A percentile compares a stretch with the other conserved stretches of the same genome.
These are phyloP conservation scores for Clytia hemisphaerica DNA, from an alignment of 30 jellyfish, hydroid and myxozoan genomes.

Conservation along the genomic window DNA sequence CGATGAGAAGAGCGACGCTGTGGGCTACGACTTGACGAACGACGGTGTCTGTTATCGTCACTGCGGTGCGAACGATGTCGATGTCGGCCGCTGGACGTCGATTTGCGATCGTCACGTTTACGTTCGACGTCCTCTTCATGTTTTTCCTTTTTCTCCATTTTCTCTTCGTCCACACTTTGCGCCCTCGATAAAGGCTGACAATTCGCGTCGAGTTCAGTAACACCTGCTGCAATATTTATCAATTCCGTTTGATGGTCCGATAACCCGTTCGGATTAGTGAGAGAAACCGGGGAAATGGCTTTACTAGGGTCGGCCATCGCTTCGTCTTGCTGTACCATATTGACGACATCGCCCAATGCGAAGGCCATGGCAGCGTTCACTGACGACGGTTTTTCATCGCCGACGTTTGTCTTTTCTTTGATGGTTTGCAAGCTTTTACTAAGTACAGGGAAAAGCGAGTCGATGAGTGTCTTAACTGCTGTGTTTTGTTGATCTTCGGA, in stretches of 20 bases:
- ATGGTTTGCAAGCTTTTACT: constrained; percentile 42
- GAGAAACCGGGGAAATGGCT: constrained; percentile 23
- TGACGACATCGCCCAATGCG: constrained; percentile 23
- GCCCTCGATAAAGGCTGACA: too few relatives aligned
- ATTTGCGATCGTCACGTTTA: constrained; percentile 19
- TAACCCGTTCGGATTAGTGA: constrained; percentile 27
- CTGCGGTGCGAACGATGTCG: too few relatives aligned
- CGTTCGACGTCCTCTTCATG: constrained; percentile 9
- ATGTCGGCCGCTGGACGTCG: too few relatives aligned
- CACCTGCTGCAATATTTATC: constrained; percentile 33
- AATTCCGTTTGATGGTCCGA: constrained; percentile 36
- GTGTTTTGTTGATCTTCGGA: too few relatives aligned
- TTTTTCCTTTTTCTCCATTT: constrained; percentile 24
- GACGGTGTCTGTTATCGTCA: too few relatives aligned
- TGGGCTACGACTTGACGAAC: constrained; percentile 39
- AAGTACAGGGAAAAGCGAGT: constrained; percentile 32
- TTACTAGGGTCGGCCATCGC: neutral
- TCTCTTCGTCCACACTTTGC: neutral
- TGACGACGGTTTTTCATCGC: constrained; percentile 32
- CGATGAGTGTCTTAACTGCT: too few relatives aligned
- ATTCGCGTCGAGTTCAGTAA: constrained; percentile 26
- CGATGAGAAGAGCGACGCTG: constrained; percentile 35
- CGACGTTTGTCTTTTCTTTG: constrained; percentile 21
- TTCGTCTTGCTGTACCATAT: neutral
- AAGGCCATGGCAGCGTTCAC: constrained; percentile 37